Evolutionary conservation across 1,140 invertebrate genomes (phyloP).

Genomic region (Bombus huntii): DNA sequence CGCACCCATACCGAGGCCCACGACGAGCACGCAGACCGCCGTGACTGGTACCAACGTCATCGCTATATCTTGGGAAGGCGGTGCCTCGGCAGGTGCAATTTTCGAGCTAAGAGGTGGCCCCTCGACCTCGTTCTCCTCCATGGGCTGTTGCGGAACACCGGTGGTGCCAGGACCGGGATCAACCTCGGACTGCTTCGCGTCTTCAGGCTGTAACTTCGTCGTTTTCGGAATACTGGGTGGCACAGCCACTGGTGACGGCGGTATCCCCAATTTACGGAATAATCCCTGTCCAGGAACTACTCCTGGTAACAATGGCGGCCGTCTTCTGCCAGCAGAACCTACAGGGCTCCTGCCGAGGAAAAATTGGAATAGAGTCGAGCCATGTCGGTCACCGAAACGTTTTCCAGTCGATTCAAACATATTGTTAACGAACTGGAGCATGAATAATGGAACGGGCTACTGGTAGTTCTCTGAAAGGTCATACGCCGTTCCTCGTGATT

Average conservation of each 20-base stretch:
- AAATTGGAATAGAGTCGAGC: slow-evolving; percentile 1
- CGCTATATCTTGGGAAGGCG: slow-evolving; percentile 79
- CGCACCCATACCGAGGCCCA: slow-evolving; percentile 82
- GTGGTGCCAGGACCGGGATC: not conserved
- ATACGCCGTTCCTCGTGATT: slow-evolving; percentile 27
- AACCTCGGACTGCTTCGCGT: slow-evolving; percentile 40
- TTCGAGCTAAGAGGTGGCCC: slow-evolving; percentile 75
- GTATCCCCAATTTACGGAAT: slow-evolving; percentile 42
- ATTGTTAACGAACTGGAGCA: slow-evolving; percentile 55
- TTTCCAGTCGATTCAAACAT: not conserved
- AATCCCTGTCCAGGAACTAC: slow-evolving; percentile 30
- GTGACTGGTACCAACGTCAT: slow-evolving; percentile 85
- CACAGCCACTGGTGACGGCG: slow-evolving; percentile 52
- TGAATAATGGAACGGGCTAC: slow-evolving; percentile 56
- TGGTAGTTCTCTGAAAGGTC: slow-evolving; percentile 33
- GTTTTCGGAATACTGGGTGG: slow-evolving; percentile 64
- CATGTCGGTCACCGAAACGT: not conserved
- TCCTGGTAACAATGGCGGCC: slow-evolving; percentile 70
- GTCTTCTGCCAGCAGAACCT: slow-evolving; percentile 68
- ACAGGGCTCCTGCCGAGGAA: slow-evolving; percentile 66
- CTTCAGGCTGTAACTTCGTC: slow-evolving; percentile 71
- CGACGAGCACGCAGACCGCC: slow-evolving; percentile 83
- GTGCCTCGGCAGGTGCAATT: slow-evolving; percentile 67
- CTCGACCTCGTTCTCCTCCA: slow-evolving; percentile 70
- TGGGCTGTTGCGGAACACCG: not conserved